Evolutionary conservation across 2,888 invertebrate species (phyloP), one percentile per base, ranked within the genome.

Genomic region (Cacoxenus indagator): DNA sequence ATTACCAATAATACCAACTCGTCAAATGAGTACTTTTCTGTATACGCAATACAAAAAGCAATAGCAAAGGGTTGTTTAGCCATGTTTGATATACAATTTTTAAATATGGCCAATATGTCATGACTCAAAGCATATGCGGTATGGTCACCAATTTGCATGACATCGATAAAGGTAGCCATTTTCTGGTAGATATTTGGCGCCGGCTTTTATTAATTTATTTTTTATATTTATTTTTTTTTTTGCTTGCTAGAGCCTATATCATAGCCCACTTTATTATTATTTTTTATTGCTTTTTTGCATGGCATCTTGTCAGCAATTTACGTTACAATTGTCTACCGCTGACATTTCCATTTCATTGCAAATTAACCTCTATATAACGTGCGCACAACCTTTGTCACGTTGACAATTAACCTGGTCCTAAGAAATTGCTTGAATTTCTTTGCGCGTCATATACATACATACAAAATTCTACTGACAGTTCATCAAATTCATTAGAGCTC

Each of bases 341-440:
- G 61, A 62, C 45, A 62, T 45, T 62, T 62, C 24, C 6, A 14
- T 43, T 19, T 37, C 43, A 61, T 61, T 61, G 22, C 29, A 43
- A 61, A 46, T 54, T 27, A 62, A 62, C 61, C 31, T 45, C 17
- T 14, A 27, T 4, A 22, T 24, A 19, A 51, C 37, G 19, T 17
- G 19, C 37, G n/a, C n/a, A n/a, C n/a, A n/a, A 76, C 75, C 76
- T 76, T 73, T 74, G 71, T 75, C 73, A 71, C 43, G n/a, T 46
- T 51, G 51, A 27, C 66, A 73, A 73, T 74, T 75, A 73, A 72
- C 70, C 67, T 70, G 24, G 11, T 14, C n/a, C 46, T 45, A 61
- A 61, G 24, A 19, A 8, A 27, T 66, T 46, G 37, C 45, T 6
- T 17, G 48, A 17, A n/a, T 48, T 48, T 46, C 11, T n/a, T n/a